Conservation (phyloP, 2,888 invertebrate genomes). For the Ectemnius cavifrons region DNA sequence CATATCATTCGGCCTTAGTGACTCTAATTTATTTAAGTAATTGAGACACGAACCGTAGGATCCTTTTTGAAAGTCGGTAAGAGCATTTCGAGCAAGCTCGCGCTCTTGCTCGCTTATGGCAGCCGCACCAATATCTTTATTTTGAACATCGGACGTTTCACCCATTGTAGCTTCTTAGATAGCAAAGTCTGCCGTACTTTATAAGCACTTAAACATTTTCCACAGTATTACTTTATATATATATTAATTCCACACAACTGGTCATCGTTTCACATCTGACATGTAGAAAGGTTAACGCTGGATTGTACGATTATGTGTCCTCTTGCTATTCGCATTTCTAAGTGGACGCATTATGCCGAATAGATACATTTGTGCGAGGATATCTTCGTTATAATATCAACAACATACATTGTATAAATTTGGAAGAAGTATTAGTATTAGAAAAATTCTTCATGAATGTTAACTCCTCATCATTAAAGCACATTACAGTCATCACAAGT, state of each 20-base stretch:
- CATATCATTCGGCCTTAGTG: conserved; percentile 82
- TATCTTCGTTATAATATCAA: neutral
- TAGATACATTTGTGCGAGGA: neutral
- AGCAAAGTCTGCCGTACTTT: conserved; percentile 11
- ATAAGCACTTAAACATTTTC: conserved; percentile 7
- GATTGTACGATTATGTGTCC: neutral
- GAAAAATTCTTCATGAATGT: too few species aligned
- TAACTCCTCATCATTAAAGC: too few species aligned
- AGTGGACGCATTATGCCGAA: neutral
- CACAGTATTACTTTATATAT: neutral
- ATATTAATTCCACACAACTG: neutral
- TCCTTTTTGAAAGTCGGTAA: conserved; percentile 82
- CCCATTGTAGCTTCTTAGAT: conserved; percentile 48
- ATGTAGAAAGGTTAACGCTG: neutral
- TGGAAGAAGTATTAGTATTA: too few species aligned
- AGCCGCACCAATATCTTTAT: conserved; percentile 51
- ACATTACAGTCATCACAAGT: too few species aligned
- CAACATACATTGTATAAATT: too few species aligned
- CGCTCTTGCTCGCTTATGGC: conserved; percentile 79
- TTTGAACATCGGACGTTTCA: conserved; percentile 54
- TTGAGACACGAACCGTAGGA: conserved; percentile 83
- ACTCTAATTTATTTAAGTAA: conserved; percentile 84
- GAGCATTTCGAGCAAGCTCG: conserved; percentile 82
- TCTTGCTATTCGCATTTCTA: neutral
- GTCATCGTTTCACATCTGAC: neutral